These are phyloP conservation scores for Leptodactylus fallax DNA, from an alignment of 2,797 vertebrate species.

Conservation along the genomic window DNA sequence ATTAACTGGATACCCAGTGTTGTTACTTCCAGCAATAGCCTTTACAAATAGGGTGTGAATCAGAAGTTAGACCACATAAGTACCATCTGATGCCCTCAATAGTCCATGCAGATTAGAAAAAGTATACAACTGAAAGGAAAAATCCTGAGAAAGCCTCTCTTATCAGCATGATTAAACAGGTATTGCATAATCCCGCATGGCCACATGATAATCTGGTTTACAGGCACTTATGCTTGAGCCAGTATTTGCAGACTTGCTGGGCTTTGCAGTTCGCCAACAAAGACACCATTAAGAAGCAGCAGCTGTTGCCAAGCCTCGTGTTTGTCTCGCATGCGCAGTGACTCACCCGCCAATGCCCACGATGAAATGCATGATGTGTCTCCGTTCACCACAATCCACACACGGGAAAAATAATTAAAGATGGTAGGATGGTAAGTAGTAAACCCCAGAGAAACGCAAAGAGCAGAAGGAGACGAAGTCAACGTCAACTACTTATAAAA, in stretches of 20 bases:
- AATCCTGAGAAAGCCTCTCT: no score
- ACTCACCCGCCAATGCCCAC: constrained; percentile 90
- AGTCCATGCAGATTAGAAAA: no score
- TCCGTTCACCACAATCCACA: not conserved
- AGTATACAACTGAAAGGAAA: no score
- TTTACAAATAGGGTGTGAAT: no score
- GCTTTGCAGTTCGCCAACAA: not conserved
- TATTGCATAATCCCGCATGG: no score
- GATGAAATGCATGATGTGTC: constrained; percentile 83
- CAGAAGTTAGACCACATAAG: no score
- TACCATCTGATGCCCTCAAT: no score
- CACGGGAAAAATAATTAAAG: not conserved
- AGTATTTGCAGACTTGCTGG: not conserved
- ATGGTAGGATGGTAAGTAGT: not conserved
- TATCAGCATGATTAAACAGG: no score
- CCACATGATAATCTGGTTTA: not conserved
- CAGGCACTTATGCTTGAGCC: not conserved
- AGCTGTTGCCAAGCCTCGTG: not conserved
- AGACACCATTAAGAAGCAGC: not conserved
- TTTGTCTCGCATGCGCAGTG: constrained; percentile 38
- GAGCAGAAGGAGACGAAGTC: constrained; percentile 78
- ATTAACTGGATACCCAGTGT: no score
- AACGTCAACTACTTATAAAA: constrained; percentile 84
- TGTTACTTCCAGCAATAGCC: no score
- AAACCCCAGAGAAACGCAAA: constrained; percentile 68